Percentiles rank a stretch among this genome's conserved stretches.
These are phyloP conservation scores for Tichodroma muraria DNA, from an alignment of 2,113 vertebrate genomes.

Conservation along the genomic window DNA sequence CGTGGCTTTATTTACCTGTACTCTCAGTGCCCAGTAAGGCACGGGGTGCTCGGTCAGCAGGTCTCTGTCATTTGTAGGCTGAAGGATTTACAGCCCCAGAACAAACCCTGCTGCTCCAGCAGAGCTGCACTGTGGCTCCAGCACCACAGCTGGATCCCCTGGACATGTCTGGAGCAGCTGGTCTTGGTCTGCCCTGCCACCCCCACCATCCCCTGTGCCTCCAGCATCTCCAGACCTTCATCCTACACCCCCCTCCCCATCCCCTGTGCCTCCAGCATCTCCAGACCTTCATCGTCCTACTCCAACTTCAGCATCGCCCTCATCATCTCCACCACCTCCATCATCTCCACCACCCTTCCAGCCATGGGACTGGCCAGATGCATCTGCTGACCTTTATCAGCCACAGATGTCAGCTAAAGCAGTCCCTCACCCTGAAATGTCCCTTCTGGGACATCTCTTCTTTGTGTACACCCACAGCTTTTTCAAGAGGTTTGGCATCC, in stretches of 20 bases:
- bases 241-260: not conserved
- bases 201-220: not conserved
- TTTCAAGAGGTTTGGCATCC: not conserved
- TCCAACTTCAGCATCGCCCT: no score
- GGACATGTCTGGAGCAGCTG: accelerated
- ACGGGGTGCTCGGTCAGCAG: accelerated
- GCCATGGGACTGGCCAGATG: accelerated
- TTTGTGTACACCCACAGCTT: not conserved
- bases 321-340: not conserved
- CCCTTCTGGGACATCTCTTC: not conserved
- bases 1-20: accelerated
- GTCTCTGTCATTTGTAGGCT: not conserved
- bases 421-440: not conserved
- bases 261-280: not conserved
- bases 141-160: not conserved
- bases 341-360: not conserved
- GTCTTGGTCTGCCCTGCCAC: accelerated
- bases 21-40: accelerated
- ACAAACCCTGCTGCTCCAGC: not conserved
- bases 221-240: not conserved
- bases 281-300: not conserved
- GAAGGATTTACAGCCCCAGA: not conserved
- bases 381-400: not conserved
- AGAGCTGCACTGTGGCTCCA: not conserved
- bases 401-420: not conserved